Base-by-base conservation (phyloP, 2,113 vertebrate genomes). In the Dinomys branickii region DNA sequence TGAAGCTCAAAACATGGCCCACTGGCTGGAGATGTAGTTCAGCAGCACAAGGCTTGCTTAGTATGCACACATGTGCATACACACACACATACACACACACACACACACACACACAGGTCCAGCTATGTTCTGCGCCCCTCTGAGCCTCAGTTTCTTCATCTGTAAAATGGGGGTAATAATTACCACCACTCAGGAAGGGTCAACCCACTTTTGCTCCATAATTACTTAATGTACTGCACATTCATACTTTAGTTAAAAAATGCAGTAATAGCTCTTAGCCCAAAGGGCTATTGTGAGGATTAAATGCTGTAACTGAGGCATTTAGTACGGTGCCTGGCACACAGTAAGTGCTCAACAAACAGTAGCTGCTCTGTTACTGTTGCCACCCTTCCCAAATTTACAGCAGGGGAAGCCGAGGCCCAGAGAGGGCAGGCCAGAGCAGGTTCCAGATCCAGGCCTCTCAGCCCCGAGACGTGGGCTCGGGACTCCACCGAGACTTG, bases 101-200 rank as follows among this genome's bases (percentile, higher is more conserved):
- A 38, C n/a, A 38, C n/a, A 38, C 67, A 71, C 67, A 38, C 71
- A 44, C 71, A 12, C 41, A 44, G 7, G 16, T n/a, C 19, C 0
- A 5, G 17, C 38, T 10, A 0, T 24, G 13, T 58, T 58, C 85
- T 89, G 56, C 20, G 47, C 35, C n/a, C 56, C 22, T 88, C 44
- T 38, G 35, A 83, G 77, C 54, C 89, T 95, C 83, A 11, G 58
- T 91, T 69, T 96, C 52, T 69, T 61, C 52, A 86, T 56, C 94
- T 87, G 33, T 77, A 80, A 85, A 90, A 61, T 35, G 67, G 88
- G 78, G 24, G 16, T n/a, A 59, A 80, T 47, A 54, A 54, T 81
- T 6, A 3, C 59, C 44, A 26, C 47, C 30, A 47, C n/a, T 28
- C 16, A n/a, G 54, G 35, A 75, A 17, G 56, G 50, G 30, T 4